Percentiles rank a stretch among this genome's conserved stretches.
Conservation (phyloP, 1,140 invertebrate genomes). For the Zaprionus davidi region DNA sequence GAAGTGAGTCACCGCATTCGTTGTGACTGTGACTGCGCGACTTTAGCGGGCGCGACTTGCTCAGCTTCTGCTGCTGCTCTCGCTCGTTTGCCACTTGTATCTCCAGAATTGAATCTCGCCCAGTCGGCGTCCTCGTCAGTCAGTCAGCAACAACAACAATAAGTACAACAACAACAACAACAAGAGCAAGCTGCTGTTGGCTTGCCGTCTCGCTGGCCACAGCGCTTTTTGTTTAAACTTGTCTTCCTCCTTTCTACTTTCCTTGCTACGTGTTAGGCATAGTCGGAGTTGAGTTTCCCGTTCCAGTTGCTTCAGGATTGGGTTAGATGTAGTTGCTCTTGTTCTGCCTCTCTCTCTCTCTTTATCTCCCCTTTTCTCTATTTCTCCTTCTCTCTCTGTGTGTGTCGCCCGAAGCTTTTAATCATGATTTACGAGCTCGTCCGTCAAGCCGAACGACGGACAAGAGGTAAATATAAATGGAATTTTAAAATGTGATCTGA, state of each 20-base stretch:
- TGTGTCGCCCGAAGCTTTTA: conserved; percentile 81
- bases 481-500: conserved; percentile 84
- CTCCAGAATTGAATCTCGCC: conserved; percentile 77
- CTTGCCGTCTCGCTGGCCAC: conserved; percentile 68
- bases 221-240: conserved; percentile 70
- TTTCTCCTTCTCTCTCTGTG: neutral
- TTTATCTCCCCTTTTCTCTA: neutral
- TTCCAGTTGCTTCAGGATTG: conserved; percentile 30
- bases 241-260: conserved; percentile 13
- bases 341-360: neutral
- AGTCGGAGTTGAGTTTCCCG: conserved; percentile 35
- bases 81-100: conserved; percentile 78
- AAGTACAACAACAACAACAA: conserved; percentile 19
- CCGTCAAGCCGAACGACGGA: conserved; percentile 55
- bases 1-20: conserved; percentile 72
- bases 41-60: conserved; percentile 35
- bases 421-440: conserved; percentile 82
- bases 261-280: conserved; percentile 73
- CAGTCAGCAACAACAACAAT: conserved; percentile 19
- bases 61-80: conserved; percentile 22
- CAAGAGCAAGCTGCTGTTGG: conserved; percentile 30
- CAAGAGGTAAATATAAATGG: conserved; percentile 84
- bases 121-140: conserved; percentile 59
- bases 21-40: conserved; percentile 53
- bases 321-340: conserved; percentile 13